These are phyloP conservation scores for Mythimna loreyi DNA, from an alignment of 2,888 invertebrate genomes.

Conservation along the genomic window DNA sequence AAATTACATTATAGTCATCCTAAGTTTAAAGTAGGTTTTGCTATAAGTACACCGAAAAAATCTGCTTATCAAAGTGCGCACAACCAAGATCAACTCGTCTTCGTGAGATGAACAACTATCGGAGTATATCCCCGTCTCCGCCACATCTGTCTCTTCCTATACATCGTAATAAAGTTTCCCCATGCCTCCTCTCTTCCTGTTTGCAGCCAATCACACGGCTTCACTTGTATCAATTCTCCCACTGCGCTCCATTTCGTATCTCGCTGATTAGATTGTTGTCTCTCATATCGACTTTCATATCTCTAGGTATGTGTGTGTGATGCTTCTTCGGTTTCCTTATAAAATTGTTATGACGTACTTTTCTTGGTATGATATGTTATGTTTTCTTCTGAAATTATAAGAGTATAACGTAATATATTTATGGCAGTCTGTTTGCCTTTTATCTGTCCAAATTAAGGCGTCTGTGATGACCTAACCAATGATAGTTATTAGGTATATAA, in stretches of 20 bases:
- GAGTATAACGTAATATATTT: background rate
- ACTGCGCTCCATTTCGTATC: slow-evolving; percentile 23
- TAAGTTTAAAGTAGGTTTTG: too few relatives aligned
- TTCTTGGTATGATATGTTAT: background rate
- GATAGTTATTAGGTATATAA: too few relatives aligned
- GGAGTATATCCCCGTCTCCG: too few relatives aligned
- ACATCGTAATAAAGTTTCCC: slow-evolving; percentile 9
- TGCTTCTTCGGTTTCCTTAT: slow-evolving; percentile 9
- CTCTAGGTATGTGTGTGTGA: slow-evolving; percentile 7
- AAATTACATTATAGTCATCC: too few relatives aligned
- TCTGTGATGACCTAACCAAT: too few relatives aligned
- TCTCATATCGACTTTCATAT: slow-evolving; percentile 39
- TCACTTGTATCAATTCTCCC: slow-evolving; percentile 12
- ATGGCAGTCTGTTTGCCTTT: too few relatives aligned
- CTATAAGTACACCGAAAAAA: too few relatives aligned
- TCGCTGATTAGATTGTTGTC: slow-evolving; percentile 48
- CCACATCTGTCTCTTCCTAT: background rate
- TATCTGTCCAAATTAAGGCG: too few relatives aligned
- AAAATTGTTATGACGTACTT: slow-evolving; percentile 15
- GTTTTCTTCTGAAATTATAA: background rate
- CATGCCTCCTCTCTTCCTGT: slow-evolving; percentile 2
- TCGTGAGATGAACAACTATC: too few relatives aligned
- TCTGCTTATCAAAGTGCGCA: too few relatives aligned
- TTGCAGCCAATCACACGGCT: slow-evolving; percentile 36
- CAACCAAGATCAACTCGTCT: too few relatives aligned